Conservation (phyloP, 2,888 invertebrate species). For the Chydorus sphaericus region DNA sequence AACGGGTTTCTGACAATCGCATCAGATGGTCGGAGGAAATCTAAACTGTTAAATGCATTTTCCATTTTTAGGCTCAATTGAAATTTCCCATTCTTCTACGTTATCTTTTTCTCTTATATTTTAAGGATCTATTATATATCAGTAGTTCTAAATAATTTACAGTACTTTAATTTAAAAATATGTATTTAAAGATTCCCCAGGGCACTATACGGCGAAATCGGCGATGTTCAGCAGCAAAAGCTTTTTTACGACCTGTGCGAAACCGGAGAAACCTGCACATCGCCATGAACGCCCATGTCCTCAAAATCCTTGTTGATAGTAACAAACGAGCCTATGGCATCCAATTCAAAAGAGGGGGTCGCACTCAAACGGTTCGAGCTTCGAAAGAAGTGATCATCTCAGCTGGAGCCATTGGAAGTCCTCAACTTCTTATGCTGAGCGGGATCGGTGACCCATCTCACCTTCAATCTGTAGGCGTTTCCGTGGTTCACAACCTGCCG, state of each 20-base stretch:
- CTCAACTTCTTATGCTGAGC: slow-evolving; percentile 18
- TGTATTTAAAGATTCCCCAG: slow-evolving; percentile 5
- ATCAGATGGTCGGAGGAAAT: too few species aligned
- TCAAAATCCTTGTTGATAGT: slow-evolving; percentile 45
- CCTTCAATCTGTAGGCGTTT: slow-evolving; percentile 15
- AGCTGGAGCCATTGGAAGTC: slow-evolving; percentile 19
- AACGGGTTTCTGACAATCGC: too few species aligned
- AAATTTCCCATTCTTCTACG: too few species aligned
- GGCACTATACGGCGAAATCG: slow-evolving; percentile 20
- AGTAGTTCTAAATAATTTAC: too few species aligned
- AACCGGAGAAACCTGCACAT: slow-evolving; percentile 21
- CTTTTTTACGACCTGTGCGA: slow-evolving; percentile 23
- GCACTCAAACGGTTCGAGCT: slow-evolving; percentile 9
- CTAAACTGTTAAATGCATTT: too few species aligned
- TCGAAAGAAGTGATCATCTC: slow-evolving; percentile 19
- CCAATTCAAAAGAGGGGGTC: slow-evolving; percentile 13
- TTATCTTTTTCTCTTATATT: neutral
- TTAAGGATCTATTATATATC: too few species aligned
- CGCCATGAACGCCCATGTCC: slow-evolving; percentile 64
- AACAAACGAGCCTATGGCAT: slow-evolving; percentile 38
- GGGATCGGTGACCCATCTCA: slow-evolving; percentile 18
- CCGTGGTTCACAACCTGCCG: slow-evolving; percentile 21
- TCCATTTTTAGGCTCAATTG: too few species aligned
- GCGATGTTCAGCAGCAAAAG: slow-evolving; percentile 21
- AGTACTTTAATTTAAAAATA: neutral